Conservation (phyloP, 2,888 invertebrate genomes). For the Brachypalpus laphriformis region DNA sequence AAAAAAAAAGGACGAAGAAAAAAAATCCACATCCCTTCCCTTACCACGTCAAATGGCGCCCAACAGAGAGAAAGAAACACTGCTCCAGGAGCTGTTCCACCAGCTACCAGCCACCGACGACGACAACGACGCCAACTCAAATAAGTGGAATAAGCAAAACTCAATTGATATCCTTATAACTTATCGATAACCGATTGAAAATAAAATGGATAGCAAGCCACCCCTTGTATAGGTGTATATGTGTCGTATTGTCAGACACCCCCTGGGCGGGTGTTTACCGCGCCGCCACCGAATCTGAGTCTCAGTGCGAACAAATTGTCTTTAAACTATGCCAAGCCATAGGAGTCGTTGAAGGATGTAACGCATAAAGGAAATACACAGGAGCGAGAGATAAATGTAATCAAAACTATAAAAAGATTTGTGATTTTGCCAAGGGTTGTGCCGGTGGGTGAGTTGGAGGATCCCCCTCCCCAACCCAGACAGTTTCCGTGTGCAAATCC, state of each 20-base stretch:
- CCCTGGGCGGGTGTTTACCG: neutral
- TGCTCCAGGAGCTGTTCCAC: slow-evolving; percentile 4
- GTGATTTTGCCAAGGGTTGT: slow-evolving; percentile 46
- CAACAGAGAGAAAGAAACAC: slow-evolving; percentile 58
- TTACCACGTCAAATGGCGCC: slow-evolving; percentile 47
- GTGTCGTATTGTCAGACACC: slow-evolving; percentile 24
- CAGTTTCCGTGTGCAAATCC: slow-evolving; percentile 29
- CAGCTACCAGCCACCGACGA: neutral
- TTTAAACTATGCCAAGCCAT: slow-evolving; percentile 63
- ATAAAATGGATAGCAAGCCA: slow-evolving; percentile 62
- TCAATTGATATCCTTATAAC: slow-evolving; percentile 72
- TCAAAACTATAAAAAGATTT: slow-evolving; percentile 70
- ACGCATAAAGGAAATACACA: slow-evolving; percentile 32
- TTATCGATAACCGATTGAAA: slow-evolving; percentile 73
- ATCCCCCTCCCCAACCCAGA: neutral
- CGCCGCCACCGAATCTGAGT: neutral
- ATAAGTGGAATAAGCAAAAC: slow-evolving; percentile 73
- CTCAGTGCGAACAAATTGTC: slow-evolving; percentile 70
- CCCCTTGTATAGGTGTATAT: too few relatives aligned
- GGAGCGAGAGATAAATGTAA: slow-evolving; percentile 56
- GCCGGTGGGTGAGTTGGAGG: neutral
- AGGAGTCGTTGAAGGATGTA: slow-evolving; percentile 23
- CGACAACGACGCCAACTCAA: slow-evolving; percentile 51
- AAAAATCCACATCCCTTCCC: slow-evolving; percentile 17
- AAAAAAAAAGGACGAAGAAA: slow-evolving; percentile 22